Evolutionary conservation across 2,797 vertebrate species (phyloP).

Genomic region (Thaleichthys pacificus): DNA sequence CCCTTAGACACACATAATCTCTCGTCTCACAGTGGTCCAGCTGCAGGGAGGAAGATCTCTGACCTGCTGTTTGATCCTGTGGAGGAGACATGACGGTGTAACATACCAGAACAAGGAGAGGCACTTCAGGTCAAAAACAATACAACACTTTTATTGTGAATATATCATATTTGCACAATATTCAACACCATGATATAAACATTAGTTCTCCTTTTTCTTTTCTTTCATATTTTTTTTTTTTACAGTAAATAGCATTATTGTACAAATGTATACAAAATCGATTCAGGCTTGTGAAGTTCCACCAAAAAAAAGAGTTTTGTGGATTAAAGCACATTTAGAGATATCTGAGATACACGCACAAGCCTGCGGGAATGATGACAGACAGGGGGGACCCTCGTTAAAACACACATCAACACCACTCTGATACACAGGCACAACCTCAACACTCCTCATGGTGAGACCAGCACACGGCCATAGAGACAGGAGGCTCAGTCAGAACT

Average conservation of each 20-base stretch:
- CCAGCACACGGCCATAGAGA: constrained; percentile 43
- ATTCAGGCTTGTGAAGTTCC: constrained; percentile 90
- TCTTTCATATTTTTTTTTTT: constrained; percentile 69
- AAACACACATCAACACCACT: constrained; percentile 79
- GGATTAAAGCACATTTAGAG: constrained; percentile 89
- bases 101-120: constrained; percentile 16
- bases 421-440: constrained; percentile 79
- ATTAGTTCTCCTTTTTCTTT: constrained; percentile 63
- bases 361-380: constrained; percentile 65
- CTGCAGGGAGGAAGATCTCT: not conserved
- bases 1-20: not conserved
- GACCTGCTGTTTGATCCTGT: constrained; percentile 25
- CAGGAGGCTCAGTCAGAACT: constrained; percentile 43
- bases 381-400: constrained; percentile 67
- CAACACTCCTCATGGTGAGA: constrained; percentile 59
- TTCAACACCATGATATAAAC: constrained; percentile 97
- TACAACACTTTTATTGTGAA: constrained; percentile 99
- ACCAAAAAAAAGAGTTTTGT: constrained; percentile 85
- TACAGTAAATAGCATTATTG: constrained; percentile 88
- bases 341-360: constrained; percentile 71
- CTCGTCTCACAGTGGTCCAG: constrained; percentile 27
- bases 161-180: constrained; percentile 97
- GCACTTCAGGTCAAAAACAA: constrained; percentile 75
- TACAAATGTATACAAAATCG: constrained; percentile 99
- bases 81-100: constrained; percentile 30